Conservation (phyloP, 1,140 invertebrate species). For the Yoshiicerus persimilis region DNA sequence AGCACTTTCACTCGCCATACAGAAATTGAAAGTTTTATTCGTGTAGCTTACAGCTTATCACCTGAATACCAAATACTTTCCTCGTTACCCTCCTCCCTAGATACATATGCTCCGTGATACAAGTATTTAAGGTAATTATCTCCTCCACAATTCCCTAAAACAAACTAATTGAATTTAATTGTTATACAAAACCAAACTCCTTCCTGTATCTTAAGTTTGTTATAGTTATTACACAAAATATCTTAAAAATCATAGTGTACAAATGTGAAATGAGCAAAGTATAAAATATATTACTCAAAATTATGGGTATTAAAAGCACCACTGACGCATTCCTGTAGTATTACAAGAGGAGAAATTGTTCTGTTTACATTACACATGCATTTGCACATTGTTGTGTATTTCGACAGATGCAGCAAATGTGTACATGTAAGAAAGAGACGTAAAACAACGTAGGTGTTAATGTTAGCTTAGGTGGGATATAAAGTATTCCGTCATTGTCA, state of each 20-base stretch:
- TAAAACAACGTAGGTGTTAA: constrained; percentile 6
- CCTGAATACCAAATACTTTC: neutral
- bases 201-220: no score
- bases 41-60: neutral
- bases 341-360: no score
- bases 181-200: no score
- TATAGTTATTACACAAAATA: no score
- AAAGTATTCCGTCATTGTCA: constrained; percentile 43
- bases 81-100: neutral
- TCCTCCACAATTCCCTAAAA: no score
- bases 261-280: no score
- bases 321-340: no score
- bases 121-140: neutral
- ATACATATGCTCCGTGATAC: neutral
- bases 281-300: no score
- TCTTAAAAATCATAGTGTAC: no score
- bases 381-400: neutral
- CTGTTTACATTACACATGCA: neutral
- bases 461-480: neutral
- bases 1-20: neutral
- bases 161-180: no score
- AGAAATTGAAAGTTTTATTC: neutral
- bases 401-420: neutral
- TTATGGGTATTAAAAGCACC: no score
- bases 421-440: neutral